Percentiles rank a stretch among this genome's conserved stretches.
Conservation (phyloP, 1,140 invertebrate genomes). For the Aricia agestis region DNA sequence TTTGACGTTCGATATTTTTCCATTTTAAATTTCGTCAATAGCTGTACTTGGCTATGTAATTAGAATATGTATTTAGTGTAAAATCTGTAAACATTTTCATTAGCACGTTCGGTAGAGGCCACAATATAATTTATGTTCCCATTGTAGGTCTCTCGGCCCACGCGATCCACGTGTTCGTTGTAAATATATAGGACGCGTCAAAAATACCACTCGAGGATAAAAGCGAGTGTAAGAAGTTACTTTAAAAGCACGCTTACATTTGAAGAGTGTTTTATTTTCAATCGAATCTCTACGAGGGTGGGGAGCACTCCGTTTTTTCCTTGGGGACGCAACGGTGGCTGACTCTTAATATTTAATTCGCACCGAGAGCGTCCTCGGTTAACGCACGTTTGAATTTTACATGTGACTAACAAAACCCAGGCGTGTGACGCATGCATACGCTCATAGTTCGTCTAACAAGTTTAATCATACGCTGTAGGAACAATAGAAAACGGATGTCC, state of each 20-base stretch:
- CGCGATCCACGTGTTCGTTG: slow-evolving; percentile 19
- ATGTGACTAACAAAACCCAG: slow-evolving; percentile 21
- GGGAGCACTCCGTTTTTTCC: neutral
- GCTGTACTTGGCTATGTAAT: too few relatives aligned
- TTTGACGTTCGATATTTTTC: too few relatives aligned
- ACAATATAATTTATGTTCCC: slow-evolving; percentile 11
- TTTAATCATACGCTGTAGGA: too few relatives aligned
- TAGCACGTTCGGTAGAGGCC: neutral
- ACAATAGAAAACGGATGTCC: too few relatives aligned
- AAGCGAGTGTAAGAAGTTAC: neutral
- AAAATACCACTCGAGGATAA: neutral
- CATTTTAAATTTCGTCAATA: too few relatives aligned
- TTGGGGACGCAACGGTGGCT: neutral
- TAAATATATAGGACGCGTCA: slow-evolving; percentile 16
- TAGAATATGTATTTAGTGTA: neutral
- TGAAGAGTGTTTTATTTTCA: neutral
- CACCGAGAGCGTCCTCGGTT: neutral
- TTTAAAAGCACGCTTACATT: neutral
- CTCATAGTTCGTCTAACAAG: neutral
- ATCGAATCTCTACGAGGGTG: neutral
- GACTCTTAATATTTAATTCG: slow-evolving; percentile 9
- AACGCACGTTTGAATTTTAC: neutral
- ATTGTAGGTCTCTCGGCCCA: slow-evolving; percentile 19
- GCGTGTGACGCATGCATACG: slow-evolving; percentile 16
- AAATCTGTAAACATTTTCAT: neutral